Evolutionary conservation across 2,113 vertebrate genomes (phyloP).

Genomic region (Nothoprocta perdicaria): DNA sequence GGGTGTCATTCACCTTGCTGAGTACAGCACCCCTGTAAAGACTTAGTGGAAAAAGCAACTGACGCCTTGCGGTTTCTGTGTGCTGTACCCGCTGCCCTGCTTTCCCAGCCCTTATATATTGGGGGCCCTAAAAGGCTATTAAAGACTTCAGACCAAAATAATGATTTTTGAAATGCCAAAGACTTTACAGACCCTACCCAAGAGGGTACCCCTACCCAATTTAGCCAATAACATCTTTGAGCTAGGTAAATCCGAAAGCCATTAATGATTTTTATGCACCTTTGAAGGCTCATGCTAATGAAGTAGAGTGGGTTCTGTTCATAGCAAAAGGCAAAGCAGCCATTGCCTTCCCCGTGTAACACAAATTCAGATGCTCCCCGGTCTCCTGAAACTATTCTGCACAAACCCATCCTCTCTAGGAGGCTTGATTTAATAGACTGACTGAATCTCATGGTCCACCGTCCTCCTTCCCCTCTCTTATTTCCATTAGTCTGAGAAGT

Average conservation of each 20-base stretch:
- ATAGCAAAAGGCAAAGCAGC: neutral
- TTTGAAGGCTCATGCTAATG: neutral
- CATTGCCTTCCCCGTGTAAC: neutral
- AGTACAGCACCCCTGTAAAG: neutral
- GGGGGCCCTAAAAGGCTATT: neutral
- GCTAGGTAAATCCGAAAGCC: neutral
- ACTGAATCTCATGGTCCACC: neutral
- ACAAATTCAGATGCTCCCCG: neutral
- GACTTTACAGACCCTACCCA: neutral
- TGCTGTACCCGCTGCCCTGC: neutral
- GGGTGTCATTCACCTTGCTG: neutral
- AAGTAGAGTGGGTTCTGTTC: neutral
- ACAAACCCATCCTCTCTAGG: neutral
- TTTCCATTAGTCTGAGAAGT: neutral
- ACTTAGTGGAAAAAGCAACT: neutral
- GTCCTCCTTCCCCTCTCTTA: neutral
- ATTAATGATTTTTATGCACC: neutral
- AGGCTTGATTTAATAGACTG: neutral
- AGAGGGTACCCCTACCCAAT: neutral
- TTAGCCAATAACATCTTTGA: neutral
- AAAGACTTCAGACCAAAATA: neutral
- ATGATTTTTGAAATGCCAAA: slow-evolving; percentile 1
- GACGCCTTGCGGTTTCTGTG: neutral
- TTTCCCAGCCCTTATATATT: neutral
- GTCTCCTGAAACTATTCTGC: neutral